Conservation (phyloP, 2,888 invertebrate species). For the Nasonia oneida region DNA sequence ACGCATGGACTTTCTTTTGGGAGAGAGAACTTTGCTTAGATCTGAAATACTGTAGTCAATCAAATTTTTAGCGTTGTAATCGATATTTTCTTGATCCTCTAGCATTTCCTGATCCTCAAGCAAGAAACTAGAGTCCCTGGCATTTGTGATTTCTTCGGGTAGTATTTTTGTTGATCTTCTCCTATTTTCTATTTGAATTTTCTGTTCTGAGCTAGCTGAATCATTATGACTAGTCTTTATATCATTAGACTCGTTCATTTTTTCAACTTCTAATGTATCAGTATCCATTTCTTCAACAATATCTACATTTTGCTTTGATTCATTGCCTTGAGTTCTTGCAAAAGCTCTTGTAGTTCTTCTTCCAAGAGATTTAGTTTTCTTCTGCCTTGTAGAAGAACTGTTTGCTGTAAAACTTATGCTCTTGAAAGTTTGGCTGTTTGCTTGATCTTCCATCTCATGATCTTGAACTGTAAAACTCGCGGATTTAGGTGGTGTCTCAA, state of each 20-base stretch:
- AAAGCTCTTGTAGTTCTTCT: slow-evolving; percentile 15
- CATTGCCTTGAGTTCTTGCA: background rate
- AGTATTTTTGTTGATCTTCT: background rate
- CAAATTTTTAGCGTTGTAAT: background rate
- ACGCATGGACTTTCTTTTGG: background rate
- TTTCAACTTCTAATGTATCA: background rate
- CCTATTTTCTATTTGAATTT: background rate
- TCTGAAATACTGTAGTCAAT: slow-evolving; percentile 12
- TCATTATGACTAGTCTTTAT: background rate
- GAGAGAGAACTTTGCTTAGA: background rate
- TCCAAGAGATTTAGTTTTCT: slow-evolving; percentile 11
- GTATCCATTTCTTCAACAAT: background rate
- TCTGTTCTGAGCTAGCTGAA: background rate
- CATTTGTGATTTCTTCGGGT: background rate
- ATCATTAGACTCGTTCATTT: background rate
- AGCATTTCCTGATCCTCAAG: background rate
- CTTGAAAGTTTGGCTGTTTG: background rate
- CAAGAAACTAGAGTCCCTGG: background rate
- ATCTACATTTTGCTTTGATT: background rate
- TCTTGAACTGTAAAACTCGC: background rate
- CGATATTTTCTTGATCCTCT: background rate
- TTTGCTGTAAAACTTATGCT: background rate
- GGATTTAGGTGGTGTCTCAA: too few relatives aligned
- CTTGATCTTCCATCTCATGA: background rate
- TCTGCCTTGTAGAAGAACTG: background rate